Evolutionary conservation across 2,888 invertebrate species (phyloP).

Genomic region (Pollenia amentaria): DNA sequence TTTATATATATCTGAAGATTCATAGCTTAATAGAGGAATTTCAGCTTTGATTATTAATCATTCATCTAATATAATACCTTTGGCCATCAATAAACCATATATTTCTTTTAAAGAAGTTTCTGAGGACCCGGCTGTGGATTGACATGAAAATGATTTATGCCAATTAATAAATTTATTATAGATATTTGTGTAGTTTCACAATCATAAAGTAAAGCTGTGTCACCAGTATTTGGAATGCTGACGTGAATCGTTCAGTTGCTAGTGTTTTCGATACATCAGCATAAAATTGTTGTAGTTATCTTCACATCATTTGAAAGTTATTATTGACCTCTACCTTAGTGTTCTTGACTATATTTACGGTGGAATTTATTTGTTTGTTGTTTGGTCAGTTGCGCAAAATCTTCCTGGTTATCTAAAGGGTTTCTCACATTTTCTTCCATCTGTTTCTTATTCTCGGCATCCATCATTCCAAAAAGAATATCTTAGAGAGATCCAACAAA

Average conservation of each 20-base stretch:
- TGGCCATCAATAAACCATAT: too few relatives aligned
- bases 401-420: not conserved
- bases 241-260: not conserved
- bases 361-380: too few relatives aligned
- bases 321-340: not conserved
- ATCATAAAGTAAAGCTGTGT: too few relatives aligned
- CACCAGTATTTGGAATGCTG: not conserved
- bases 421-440: conserved; percentile 13
- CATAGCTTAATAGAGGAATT: too few relatives aligned
- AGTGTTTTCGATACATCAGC: too few relatives aligned
- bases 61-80: too few relatives aligned
- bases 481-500: conserved; percentile 9
- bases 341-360: too few relatives aligned
- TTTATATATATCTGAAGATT: too few relatives aligned
- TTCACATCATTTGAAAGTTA: not conserved
- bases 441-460: conserved; percentile 6
- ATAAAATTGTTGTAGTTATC: not conserved
- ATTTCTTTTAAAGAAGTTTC: too few relatives aligned
- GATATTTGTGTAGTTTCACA: not conserved
- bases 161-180: not conserved
- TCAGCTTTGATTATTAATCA: too few relatives aligned
- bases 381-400: too few relatives aligned
- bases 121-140: too few relatives aligned
- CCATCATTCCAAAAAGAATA: conserved; percentile 12
- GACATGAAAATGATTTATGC: not conserved